Base-by-base conservation (phyloP, 2,797 vertebrate species). In the Parambassis ranga region DNA sequence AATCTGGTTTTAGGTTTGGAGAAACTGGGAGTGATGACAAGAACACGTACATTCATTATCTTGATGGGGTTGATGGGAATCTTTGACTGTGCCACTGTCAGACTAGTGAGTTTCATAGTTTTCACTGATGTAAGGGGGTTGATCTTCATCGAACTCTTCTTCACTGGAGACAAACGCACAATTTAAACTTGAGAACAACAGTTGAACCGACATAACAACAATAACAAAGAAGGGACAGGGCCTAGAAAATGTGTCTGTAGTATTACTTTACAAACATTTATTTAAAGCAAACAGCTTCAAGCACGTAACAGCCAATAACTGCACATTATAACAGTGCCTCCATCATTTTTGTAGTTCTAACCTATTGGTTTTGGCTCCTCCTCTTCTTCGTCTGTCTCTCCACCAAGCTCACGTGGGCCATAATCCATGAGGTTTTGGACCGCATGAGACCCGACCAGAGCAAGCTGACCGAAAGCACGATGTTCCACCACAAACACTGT, bases 401-500 rank as follows among this genome's bases (percentile, higher is more conserved):
- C 92, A 27, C 93, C 92, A 6, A 88, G 55, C 41, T 92, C 90
- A 48, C 47, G 86, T 2, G 92, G 92, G 57, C 86, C 93, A 30
- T 94, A 98, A 39, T 92, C 87, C 91, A 96, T 94, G 23, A 98
- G 93, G 11, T 90, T 59, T 3, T 94, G 93, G 22, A 98, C 94
- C 4, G 93, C 75, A 0, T 97, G 91, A 1, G 94, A 91, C 3
- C 97, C 96, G 16, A 99, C 95, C 30, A 99, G 86, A 26, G 94
- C 94, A 0, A 91, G 85, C 4, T 88, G 91, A 5, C 97, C 97
- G 14, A 99, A 99, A 0, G 94, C 93, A n/a, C 94, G 82, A 62
- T 92, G 92, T 71, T 98, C 96, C 52, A 96, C 90, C 57, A 98
- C 95, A 0, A 96, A 95, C 75, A 99, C 77, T 8, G 92, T 98